A percentile compares a stretch with the other conserved stretches of the same genome.
phyloP scores from a whole-genome alignment of 2,888 invertebrate genomes.

The Trichopoda pennipes region DNA sequence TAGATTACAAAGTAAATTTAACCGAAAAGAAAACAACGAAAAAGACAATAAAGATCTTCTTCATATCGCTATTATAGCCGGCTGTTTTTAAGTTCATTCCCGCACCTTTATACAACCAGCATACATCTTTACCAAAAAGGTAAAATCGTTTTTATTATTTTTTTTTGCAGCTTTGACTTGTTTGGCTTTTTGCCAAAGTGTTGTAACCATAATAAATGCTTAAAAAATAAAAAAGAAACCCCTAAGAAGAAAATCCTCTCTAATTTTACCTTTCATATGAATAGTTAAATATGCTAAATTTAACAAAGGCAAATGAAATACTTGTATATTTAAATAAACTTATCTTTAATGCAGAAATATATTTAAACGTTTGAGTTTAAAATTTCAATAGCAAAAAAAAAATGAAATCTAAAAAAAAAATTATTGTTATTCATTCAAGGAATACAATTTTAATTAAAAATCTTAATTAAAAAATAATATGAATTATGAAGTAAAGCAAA shows the following conservation, averaged over 20 bases:
- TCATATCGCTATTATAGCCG: constrained; percentile 22
- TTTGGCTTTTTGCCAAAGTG: constrained; percentile 77
- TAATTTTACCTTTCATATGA: constrained; percentile 52
- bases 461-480: too few species aligned
- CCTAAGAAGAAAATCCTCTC: constrained; percentile 19
- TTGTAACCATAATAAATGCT: constrained; percentile 53
- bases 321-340: neutral
- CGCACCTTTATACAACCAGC: constrained; percentile 4
- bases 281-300: constrained; percentile 59
- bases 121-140: constrained; percentile 46
- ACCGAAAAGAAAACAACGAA: constrained; percentile 33
- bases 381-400: too few species aligned
- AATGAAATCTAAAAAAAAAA: too few species aligned
- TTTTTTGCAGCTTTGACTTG: constrained; percentile 76
- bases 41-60: constrained; percentile 60
- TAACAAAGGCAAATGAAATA: constrained; percentile 40
- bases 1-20: constrained; percentile 61
- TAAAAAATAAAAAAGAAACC: neutral
- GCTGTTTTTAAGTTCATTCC: constrained; percentile 1
- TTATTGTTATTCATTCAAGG: too few species aligned
- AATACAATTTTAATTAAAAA: too few species aligned
- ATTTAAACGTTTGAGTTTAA: too few species aligned
- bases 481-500: too few species aligned
- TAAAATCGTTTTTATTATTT: constrained; percentile 70
- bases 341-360: too few species aligned